Evolutionary conservation across 1,140 invertebrate genomes (phyloP).

Genomic region (Stegodyphus mimosarum): DNA sequence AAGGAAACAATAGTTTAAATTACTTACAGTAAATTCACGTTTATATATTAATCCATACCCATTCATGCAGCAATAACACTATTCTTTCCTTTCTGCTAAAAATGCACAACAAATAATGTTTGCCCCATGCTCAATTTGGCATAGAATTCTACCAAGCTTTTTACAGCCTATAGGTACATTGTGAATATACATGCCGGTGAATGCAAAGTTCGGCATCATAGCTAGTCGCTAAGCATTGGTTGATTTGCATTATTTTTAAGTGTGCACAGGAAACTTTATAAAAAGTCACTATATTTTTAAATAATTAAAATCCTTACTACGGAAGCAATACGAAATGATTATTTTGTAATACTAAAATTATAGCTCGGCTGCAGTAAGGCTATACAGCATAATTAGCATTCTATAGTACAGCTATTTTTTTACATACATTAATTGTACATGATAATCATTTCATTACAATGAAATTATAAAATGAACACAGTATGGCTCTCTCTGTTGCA

Average conservation of each 20-base stretch:
- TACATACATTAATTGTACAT: slow-evolving; percentile 16
- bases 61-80: background rate
- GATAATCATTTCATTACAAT: slow-evolving; percentile 10
- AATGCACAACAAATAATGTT: background rate
- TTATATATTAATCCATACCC: background rate
- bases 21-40: background rate
- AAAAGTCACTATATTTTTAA: slow-evolving; percentile 35
- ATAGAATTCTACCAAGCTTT: slow-evolving; percentile 56
- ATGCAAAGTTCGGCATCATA: background rate
- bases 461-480: slow-evolving; percentile 56
- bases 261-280: slow-evolving; percentile 36
- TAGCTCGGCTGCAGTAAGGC: background rate
- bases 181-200: slow-evolving; percentile 11
- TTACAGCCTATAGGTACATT: background rate
- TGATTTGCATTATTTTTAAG: slow-evolving; percentile 11
- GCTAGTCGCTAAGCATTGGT: slow-evolving; percentile 10
- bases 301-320: background rate
- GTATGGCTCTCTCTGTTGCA: slow-evolving; percentile 9
- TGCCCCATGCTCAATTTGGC: background rate
- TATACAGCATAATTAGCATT: background rate
- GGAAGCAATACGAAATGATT: background rate
- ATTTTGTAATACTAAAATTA: background rate
- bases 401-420: background rate
- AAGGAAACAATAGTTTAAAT: background rate
- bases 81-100: background rate